Evolutionary conservation across 1,140 invertebrate genomes (phyloP), one percentile per base, ranked within the genome.

Genomic region (Drosophila triauraria): DNA sequence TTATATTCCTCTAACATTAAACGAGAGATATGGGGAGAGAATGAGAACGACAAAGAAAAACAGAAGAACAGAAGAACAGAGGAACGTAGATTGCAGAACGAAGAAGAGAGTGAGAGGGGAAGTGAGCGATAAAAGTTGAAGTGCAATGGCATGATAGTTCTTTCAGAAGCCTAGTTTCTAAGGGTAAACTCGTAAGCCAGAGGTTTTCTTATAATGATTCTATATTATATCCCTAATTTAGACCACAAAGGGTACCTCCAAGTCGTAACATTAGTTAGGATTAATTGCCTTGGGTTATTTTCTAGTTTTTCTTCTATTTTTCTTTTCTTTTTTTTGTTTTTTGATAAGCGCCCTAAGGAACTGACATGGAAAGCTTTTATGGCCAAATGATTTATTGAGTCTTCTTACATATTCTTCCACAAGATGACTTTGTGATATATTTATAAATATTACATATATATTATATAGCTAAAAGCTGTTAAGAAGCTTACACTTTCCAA

Each of bases 61-160:
- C 3, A 5, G 9, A 30, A 27, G 20, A 53, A 13, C 4, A 20
- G 20, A 20, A 20, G 20, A 20, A 20, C 27, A 30, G 13, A 48
- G 9, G 7, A n/a, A 20, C 30, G 30, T 32, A 32, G 30, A 32
- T 32, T 8, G 30, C 8, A 32, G 30, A 32, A 32, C 30, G 50
- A 40, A 48, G 7, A 48, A n/a, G 5, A 13, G 13, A 4, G 27
- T 30, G 27, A 30, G 6, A n/a, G n/a, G 13, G 27, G 27, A 25
- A 54, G 10, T 27, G 5, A 15, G 20, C 61, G 48, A 56, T 74
- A 30, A 38, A 53, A 48, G 20, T 46, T 60, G 69, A 61, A 63
- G 50, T 56, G 50, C 46, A 74, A 75, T 71, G 68, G 68, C 63
- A 67, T 15, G 17, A 53, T 27, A 13, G n/a, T 13, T 53, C 10